Base-by-base conservation (phyloP, 2,888 invertebrate species). In the Drosophila mimica region DNA sequence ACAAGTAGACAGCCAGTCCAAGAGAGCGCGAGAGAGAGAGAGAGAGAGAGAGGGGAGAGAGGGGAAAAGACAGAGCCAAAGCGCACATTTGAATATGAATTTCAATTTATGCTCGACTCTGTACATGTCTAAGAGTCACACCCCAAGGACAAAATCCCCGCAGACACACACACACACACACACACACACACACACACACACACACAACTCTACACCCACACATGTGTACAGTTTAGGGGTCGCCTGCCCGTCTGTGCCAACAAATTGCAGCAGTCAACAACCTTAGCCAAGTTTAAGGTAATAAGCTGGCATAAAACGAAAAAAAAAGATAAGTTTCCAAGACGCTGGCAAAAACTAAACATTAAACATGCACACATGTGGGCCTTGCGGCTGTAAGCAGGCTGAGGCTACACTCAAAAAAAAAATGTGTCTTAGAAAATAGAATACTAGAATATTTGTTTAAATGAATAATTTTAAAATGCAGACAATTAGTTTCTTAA, bases 261-360 rank as follows among this genome's bases (percentile, higher is more conserved):
- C 85, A 82, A 83, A 85, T 79, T 79, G 85, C 83, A 74, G 87
- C 87, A 89, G 85, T 86, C 85, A 89, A 86, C 85, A 89, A 86
- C 85, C 85, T 89, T 70, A 70, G 81, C 58, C 87, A 86, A 85
- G 89, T 88, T 85, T 87, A 87, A 89, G 89, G 86, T 85, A 84
- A 85, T 83, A 83, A 88, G 82, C 78, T 70, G 59, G 59, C 70
- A 60, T 59, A 65, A 66, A 75, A 64, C 62, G 62, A 59, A 66
- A 67, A 74, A 72, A 60, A 64, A 66, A 43, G 63, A 76, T 80
- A 83, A 78, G 68, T 60, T 76, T 51, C 49, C 75, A 81, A 78
- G 87, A 76, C 57, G 77, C 59, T 77, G 61, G 52, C 64, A 54
- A 57, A 74, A 83, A 83, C 80, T 85, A 75, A 54, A 62, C 74